Evolutionary conservation across 2,113 vertebrate species (phyloP), one percentile per base, ranked within the genome.

Genomic region (Silurus asotus): DNA sequence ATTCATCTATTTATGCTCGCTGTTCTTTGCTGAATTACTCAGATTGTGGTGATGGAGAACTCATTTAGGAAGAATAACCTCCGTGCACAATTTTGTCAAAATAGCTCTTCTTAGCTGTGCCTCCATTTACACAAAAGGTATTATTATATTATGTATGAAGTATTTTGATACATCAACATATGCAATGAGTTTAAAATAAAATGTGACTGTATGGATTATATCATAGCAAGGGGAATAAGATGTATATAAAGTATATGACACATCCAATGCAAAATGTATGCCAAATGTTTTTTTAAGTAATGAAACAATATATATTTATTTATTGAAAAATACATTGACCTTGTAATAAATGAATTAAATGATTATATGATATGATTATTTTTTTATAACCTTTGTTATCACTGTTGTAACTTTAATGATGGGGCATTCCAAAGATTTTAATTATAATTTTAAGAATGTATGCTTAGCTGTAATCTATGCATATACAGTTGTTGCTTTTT

Each of bases 1-100:
- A 92, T 93, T 93, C 88, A 94, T 94, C 88, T 88, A 90, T 93
- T 92, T 93, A 86, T 88, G 87, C 87, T 90, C 87, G 84, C 53
- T 87, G 90, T 89, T 91, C 87, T 87, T 90, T 84, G 82, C 78
- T 90, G 82, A 86, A 88, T 93, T 90, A 94, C 92, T 94, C 89
- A 89, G 61, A 59, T 80, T 83, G 83, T 81, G 75, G 81, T 87
- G 76, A 74, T 65, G 87, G 76, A 82, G 55, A 86, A 74, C 69
- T 86, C 76, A 89, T 87, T 88, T 81, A 82, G 86, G 84, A 81
- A 93, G 83, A 93, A 86, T 88, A 84, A 91, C 90, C 81, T 91
- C 19, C 58, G 83, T 91, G 76, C 53, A 75, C 48, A 53, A 75
- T 51, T 56, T 78, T 77, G 75, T 0, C n/a, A 51, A 75, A 75